phyloP scores from a whole-genome alignment of 2,797 vertebrate genomes.

The Pseudochirops corinnae region DNA sequence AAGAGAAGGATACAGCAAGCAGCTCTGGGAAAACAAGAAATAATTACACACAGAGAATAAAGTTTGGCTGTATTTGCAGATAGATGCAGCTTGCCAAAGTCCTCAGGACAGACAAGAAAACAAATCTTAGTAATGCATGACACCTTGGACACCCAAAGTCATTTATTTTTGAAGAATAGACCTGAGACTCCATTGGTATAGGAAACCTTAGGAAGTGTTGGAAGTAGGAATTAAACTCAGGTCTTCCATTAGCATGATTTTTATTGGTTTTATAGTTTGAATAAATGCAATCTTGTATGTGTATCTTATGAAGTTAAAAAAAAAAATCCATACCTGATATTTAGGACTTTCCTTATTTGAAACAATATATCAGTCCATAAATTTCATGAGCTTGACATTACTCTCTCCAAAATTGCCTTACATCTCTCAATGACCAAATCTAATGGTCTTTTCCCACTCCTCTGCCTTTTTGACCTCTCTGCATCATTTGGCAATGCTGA shows the following conservation, averaged over 20 bases:
- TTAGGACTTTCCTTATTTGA: neutral
- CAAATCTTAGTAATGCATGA: constrained; percentile 65
- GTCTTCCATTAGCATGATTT: neutral
- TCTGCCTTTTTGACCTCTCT: neutral
- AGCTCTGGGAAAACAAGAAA: constrained; percentile 33
- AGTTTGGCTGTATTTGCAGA: constrained; percentile 39
- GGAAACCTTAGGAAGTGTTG: neutral
- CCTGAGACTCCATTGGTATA: neutral
- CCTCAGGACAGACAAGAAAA: constrained; percentile 50
- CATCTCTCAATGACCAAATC: neutral
- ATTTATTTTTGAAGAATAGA: constrained; percentile 44
- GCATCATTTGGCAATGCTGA: neutral
- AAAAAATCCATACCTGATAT: neutral
- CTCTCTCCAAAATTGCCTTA: neutral
- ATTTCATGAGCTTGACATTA: neutral
- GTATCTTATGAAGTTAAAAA: neutral
- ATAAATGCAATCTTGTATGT: neutral
- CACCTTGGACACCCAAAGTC: constrained; percentile 3
- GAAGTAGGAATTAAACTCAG: neutral
- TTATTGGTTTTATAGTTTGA: neutral
- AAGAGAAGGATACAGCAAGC: constrained; percentile 17
- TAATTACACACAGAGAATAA: constrained; percentile 44
- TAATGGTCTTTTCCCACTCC: neutral
- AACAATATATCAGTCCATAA: neutral
- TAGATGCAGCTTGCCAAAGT: constrained; percentile 27